Evolutionary conservation across 53 echinoderm and acorn worm genomes (phyloP).

Genomic region (Hippasteria phrygiana): DNA sequence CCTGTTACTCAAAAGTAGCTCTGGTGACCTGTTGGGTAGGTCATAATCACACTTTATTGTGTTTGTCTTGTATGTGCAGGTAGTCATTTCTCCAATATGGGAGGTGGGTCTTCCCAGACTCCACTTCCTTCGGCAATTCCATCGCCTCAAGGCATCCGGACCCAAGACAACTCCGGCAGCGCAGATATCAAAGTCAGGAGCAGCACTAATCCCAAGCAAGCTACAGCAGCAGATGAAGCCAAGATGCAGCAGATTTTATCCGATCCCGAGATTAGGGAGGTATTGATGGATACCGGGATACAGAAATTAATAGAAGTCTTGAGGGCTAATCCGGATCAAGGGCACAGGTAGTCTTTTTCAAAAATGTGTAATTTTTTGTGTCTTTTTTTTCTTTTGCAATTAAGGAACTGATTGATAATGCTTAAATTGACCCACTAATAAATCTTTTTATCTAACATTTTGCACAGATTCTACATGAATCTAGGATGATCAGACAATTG

Average conservation of each 20-base stretch:
- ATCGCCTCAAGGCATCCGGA: conserved; percentile 4
- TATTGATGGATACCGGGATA: conserved; percentile 72
- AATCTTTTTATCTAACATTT: no score
- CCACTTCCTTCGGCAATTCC: conserved; percentile 38
- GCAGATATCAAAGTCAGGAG: conserved; percentile 77
- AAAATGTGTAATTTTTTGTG: neutral
- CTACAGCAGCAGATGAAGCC: conserved; percentile 82
- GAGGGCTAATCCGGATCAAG: conserved; percentile 77
- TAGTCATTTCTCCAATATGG: conserved; percentile 31
- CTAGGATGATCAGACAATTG: no score
- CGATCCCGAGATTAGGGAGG: conserved; percentile 80
- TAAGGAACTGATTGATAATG: neutral
- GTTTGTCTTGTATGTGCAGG: neutral
- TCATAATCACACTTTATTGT: no score
- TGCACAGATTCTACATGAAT: no score
- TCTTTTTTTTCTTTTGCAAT: neutral
- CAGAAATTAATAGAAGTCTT: conserved; percentile 76
- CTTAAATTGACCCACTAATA: no score
- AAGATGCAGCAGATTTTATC: conserved; percentile 87
- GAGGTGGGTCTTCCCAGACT: neutral
- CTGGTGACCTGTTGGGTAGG: no score
- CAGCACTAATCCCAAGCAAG: conserved; percentile 86
- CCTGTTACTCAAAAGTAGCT: no score
- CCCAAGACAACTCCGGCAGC: conserved; percentile 39
- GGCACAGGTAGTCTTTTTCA: conserved; percentile 74